Conservation (phyloP, 2,888 invertebrate species). For the Drosophila subsilvestris region DNA sequence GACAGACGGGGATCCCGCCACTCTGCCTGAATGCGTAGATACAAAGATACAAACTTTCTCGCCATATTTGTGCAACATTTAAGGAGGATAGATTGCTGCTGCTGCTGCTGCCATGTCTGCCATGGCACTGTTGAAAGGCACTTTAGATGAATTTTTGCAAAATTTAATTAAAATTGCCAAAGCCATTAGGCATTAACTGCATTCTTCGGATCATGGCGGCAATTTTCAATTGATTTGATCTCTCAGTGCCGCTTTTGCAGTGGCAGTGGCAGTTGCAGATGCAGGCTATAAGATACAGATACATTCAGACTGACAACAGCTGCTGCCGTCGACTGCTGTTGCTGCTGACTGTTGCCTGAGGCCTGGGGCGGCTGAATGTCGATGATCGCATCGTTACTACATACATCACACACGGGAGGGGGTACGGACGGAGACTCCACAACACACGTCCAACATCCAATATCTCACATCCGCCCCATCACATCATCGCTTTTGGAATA, state of each 20-base stretch:
- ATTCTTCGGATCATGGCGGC: constrained; percentile 41
- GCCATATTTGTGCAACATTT: constrained; percentile 19
- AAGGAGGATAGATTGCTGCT: neutral
- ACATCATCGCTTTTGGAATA: constrained; percentile 47
- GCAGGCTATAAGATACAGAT: constrained; percentile 44
- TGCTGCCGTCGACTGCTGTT: too few relatives aligned
- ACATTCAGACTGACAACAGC: constrained; percentile 36
- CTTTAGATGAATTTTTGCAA: constrained; percentile 33
- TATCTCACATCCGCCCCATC: constrained; percentile 37
- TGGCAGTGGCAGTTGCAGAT: constrained; percentile 41
- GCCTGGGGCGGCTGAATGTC: constrained; percentile 17
- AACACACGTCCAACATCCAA: constrained; percentile 13
- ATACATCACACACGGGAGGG: constrained; percentile 9
- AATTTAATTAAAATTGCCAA: constrained; percentile 51
- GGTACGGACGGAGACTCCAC: constrained; percentile 8
- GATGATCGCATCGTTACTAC: constrained; percentile 38
- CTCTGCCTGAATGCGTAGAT: neutral
- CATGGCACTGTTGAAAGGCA: too few relatives aligned
- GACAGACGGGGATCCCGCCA: too few relatives aligned
- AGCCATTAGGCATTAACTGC: constrained; percentile 51
- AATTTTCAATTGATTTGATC: constrained; percentile 62
- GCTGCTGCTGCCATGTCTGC: constrained; percentile 4
- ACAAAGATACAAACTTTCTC: constrained; percentile 17
- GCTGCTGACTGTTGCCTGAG: constrained; percentile 21
- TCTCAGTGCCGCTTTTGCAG: constrained; percentile 5